Base-by-base conservation (phyloP, 2,113 vertebrate species). In the Peucedramus taeniatus region DNA sequence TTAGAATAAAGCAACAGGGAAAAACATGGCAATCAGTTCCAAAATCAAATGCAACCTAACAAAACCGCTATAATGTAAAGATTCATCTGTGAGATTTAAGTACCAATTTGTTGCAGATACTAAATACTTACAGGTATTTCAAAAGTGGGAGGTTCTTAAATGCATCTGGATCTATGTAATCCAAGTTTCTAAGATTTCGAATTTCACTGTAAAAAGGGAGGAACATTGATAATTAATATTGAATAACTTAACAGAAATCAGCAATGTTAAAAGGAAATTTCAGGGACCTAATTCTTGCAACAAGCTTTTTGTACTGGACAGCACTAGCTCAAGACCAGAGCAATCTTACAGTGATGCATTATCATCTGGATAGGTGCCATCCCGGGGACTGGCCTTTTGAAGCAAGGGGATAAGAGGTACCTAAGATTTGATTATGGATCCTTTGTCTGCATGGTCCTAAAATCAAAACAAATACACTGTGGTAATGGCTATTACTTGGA, bases 121-220 rank as follows among this genome's bases (percentile, higher is more conserved):
- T 33, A 50, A 93, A 64, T 98, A 98, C 99, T 99, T 95, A 99
- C 99, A 99, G 97, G 90, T 99, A 99, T 96, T 99, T 99, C 72
- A 99, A 93, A 93, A 98, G 97, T 64, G 99, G 99, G 20, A 99
- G 99, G 61, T 98, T 98, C 95, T 98, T 98, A 81, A 99, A 99
- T 35, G 99, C 99, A 28, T 99, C 98, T 35, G 98, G 97, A 80
- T 99, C 98, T 63, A 99, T 98, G 87, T 98, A 98, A 76, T 96
- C 98, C 96, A 99, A 97, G 91, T 97, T 98, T 96, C 98, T 99
- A 24, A 98, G 97, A 80, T 99, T 99, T 53, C 99, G 98, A 88
- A 99, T 99, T 97, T 99, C 99, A 98, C 99, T 99, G 97, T 78
- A 97, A 96, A 85, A 91, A 94, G 16, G 54, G 31, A 92, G 70